These are phyloP conservation scores for Baryphthengus martii DNA, from an alignment of 2,113 vertebrate species.

Conservation along the genomic window DNA sequence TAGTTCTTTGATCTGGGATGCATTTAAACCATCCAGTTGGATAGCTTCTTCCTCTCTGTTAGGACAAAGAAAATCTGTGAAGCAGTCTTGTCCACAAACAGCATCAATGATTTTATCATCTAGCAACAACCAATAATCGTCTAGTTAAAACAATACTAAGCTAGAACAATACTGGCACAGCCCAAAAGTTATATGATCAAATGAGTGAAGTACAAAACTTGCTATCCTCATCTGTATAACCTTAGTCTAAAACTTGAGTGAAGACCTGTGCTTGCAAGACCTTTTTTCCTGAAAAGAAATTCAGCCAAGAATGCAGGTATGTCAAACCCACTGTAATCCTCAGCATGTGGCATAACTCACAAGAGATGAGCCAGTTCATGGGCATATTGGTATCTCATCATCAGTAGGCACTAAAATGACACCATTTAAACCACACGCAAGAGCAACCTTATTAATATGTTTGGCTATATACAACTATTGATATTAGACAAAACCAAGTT, in stretches of 20 bases:
- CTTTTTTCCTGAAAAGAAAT: neutral
- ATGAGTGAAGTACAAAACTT: accelerated
- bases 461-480: accelerated
- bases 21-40: constrained; percentile 93
- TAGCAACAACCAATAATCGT: neutral
- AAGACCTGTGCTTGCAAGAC: neutral
- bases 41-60: constrained; percentile 96
- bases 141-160: neutral
- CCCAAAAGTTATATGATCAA: neutral
- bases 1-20: constrained; percentile 95
- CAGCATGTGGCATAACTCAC: neutral
- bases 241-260: neutral
- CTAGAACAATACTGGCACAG: neutral
- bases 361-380: accelerated
- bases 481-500: accelerated
- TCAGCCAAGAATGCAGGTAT: neutral
- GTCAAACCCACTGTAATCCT: neutral
- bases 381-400: neutral
- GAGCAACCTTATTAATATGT: accelerated
- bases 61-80: neutral
- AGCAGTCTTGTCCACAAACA: neutral
- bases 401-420: neutral
- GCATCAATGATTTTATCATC: neutral
- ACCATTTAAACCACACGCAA: neutral
- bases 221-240: neutral